phyloP scores from a whole-genome alignment of 2,888 invertebrate genomes.

The Dysmachus trigonus region DNA sequence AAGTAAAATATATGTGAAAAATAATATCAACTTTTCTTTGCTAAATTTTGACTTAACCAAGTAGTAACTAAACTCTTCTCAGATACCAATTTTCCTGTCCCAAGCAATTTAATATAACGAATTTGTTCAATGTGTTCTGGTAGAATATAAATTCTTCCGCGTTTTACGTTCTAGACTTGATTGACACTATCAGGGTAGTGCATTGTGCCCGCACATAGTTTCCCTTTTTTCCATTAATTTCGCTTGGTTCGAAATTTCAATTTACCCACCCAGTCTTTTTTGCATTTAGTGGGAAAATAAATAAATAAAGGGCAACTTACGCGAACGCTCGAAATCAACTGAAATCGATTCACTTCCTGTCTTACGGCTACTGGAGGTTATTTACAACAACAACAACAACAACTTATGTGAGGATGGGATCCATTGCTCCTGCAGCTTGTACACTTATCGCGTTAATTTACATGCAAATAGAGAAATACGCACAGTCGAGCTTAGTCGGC shows the following conservation, averaged over 20 bases:
- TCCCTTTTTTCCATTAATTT: background rate
- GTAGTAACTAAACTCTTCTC: background rate
- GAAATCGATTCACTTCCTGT: background rate
- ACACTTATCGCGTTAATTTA: background rate
- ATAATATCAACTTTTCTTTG: background rate
- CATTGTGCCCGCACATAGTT: background rate
- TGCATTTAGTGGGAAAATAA: background rate
- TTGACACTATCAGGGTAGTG: background rate
- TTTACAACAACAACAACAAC: conserved; percentile 27
- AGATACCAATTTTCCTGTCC: background rate
- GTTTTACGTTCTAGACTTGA: background rate
- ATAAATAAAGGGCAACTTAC: background rate
- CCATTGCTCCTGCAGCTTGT: background rate
- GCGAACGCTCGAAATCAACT: background rate
- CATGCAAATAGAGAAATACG: background rate
- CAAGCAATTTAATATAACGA: background rate
- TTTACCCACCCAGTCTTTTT: background rate
- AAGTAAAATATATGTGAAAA: background rate
- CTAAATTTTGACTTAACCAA: background rate
- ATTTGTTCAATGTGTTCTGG: background rate
- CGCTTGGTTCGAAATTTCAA: background rate
- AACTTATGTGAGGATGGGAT: background rate
- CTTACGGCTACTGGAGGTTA: conserved; percentile 10
- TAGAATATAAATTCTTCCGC: background rate
- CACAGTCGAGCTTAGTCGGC: background rate